These are phyloP conservation scores for Metacarcinus magister DNA, from an alignment of 2,888 invertebrate genomes.

Conservation along the genomic window DNA sequence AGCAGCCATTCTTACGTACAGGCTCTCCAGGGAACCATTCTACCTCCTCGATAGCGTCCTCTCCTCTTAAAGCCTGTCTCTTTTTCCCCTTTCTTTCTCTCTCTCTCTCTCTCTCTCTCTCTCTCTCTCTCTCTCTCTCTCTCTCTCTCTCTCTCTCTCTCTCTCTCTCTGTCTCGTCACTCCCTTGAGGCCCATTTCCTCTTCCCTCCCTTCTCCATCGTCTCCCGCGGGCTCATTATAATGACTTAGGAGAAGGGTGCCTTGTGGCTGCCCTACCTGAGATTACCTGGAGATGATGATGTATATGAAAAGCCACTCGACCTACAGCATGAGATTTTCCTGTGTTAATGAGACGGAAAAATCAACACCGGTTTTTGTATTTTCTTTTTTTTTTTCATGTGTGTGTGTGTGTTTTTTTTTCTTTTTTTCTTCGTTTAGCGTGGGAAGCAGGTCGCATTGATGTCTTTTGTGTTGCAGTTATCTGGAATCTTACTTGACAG, in stretches of 20 bases:
- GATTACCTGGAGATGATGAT: neutral
- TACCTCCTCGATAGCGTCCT: neutral
- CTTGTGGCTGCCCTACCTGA: neutral
- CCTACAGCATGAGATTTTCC: neutral
- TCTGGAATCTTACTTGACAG: too few species aligned
- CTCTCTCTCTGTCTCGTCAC: neutral
- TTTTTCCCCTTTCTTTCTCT: neutral
- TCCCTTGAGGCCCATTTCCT: neutral
- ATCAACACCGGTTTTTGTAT: neutral
- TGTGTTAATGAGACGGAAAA: neutral
- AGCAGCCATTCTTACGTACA: constrained; percentile 12
- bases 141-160: constrained; percentile 31
- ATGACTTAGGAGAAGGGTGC: neutral
- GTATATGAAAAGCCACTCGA: neutral
- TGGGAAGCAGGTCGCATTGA: too few species aligned
- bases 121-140: constrained; percentile 41
- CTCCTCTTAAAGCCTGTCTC: constrained; percentile 26
- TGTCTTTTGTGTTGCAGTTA: too few species aligned
- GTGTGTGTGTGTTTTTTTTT: neutral
- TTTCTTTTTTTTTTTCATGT: neutral
- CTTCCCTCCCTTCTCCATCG: neutral
- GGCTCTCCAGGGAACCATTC: neutral
- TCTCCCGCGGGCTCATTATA: neutral
- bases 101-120: constrained; percentile 44
- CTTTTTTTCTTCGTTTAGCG: neutral